Evolutionary conservation across 2,888 invertebrate species (phyloP).

Genomic region (Pyrrhosoma nymphula): DNA sequence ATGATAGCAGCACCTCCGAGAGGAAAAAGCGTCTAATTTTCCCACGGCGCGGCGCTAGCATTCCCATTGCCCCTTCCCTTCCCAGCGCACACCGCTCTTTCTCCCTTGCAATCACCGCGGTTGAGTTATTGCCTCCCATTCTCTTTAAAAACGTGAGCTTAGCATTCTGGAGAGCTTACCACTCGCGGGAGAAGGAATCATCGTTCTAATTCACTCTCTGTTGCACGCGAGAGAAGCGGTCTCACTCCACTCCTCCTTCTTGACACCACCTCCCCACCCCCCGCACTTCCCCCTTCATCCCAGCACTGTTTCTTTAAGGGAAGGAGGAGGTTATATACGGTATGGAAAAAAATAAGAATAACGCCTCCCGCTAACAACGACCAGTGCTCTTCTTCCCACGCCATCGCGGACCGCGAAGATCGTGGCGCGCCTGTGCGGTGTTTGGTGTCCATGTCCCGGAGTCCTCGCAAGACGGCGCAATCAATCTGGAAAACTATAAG

Average conservation of each 20-base stretch:
- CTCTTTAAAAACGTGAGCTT: slow-evolving; percentile 28
- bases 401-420: not conserved
- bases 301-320: no score
- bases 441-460: no score
- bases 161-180: slow-evolving; percentile 22
- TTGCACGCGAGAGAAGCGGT: not conserved
- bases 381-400: slow-evolving; percentile 8
- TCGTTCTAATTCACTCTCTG: slow-evolving; percentile 36
- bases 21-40: not conserved
- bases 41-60: not conserved
- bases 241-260: not conserved
- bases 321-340: not conserved
- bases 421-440: not conserved
- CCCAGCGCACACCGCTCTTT: no score
- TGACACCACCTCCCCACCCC: not conserved
- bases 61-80: not conserved
- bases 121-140: not conserved
- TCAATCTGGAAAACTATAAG: not conserved
- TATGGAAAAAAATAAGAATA: not conserved
- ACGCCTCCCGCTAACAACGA: not conserved
- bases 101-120: not conserved
- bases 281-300: not conserved
- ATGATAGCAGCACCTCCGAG: not conserved
- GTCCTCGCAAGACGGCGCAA: not conserved
- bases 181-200: not conserved